Conservation (phyloP, 2,888 invertebrate species). For the Margaritifera margaritifera region DNA sequence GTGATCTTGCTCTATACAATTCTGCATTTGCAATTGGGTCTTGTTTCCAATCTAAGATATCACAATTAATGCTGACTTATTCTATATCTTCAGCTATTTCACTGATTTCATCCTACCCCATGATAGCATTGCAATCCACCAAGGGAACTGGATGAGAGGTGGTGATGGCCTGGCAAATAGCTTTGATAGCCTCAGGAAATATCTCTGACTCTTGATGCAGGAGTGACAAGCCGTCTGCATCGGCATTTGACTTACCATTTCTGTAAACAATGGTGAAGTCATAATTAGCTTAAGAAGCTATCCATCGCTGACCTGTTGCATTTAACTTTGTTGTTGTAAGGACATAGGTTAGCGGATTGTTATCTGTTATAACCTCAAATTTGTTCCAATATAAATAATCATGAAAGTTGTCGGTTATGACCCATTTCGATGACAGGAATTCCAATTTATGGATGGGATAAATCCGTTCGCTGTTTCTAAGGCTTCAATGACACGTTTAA, state of each 20-base stretch:
- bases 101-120: background rate
- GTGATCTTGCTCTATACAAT: too few relatives aligned
- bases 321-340: conserved; percentile 23
- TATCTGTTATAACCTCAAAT: conserved; percentile 14
- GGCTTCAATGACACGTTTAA: conserved; percentile 6
- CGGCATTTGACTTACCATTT: conserved; percentile 13
- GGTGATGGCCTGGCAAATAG: conserved; percentile 6
- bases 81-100: background rate
- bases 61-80: too few relatives aligned
- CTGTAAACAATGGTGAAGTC: conserved; percentile 19
- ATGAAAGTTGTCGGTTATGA: conserved; percentile 27
- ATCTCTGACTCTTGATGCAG: conserved; percentile 1
- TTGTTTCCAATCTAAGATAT: too few relatives aligned
- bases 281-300: conserved; percentile 21
- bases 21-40: too few relatives aligned
- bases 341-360: conserved; percentile 31
- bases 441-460: conserved; percentile 24
- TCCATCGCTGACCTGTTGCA: background rate
- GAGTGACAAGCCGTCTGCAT: conserved; percentile 38
- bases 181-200: conserved; percentile 14
- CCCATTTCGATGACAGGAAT: conserved; percentile 28
- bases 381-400: conserved; percentile 27
- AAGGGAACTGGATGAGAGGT: background rate
- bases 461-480: conserved; percentile 16
- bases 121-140: background rate